These are phyloP conservation scores for Bombus ignitus DNA, from an alignment of 1,140 invertebrate genomes.

Conservation along the genomic window DNA sequence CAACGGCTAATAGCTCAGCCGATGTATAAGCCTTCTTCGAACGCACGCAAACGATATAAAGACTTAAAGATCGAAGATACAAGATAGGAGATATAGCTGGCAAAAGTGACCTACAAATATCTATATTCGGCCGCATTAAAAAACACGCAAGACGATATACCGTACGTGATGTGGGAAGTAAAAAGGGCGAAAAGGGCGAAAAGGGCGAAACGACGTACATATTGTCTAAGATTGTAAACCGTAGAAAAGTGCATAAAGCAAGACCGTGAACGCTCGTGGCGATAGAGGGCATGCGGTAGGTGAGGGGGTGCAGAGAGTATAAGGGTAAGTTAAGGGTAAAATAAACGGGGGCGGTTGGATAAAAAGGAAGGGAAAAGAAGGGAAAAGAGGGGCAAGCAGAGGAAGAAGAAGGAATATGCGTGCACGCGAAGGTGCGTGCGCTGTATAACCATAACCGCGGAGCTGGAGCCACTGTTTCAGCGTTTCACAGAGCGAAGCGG, in stretches of 20 bases:
- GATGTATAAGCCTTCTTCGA: too few species aligned
- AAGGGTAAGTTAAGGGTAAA: slow-evolving; percentile 28
- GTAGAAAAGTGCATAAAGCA: slow-evolving; percentile 51
- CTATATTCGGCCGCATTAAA: background rate
- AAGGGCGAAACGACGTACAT: background rate
- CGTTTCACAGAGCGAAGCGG: slow-evolving; percentile 73
- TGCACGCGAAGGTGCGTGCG: slow-evolving; percentile 62
- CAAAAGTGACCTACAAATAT: background rate
- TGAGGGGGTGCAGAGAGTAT: background rate
- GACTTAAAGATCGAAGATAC: too few species aligned
- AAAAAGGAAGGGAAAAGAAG: slow-evolving; percentile 17
- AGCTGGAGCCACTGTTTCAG: slow-evolving; percentile 68
- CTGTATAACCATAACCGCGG: slow-evolving; percentile 45
- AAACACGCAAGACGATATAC: background rate
- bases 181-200: too few species aligned
- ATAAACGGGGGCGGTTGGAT: slow-evolving; percentile 28
- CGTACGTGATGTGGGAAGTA: too few species aligned
- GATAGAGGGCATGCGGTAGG: background rate
- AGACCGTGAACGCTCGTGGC: slow-evolving; percentile 43
- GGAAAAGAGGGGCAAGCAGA: background rate
- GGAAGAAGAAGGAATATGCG: slow-evolving; percentile 62
- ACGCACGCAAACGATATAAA: too few species aligned
- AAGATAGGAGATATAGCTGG: too few species aligned
- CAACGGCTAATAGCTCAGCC: too few species aligned
- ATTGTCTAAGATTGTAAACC: slow-evolving; percentile 38